Evolutionary conservation across 64 coral and sea anemone genomes (phyloP).

Genomic region (Stylophora pistillata): DNA sequence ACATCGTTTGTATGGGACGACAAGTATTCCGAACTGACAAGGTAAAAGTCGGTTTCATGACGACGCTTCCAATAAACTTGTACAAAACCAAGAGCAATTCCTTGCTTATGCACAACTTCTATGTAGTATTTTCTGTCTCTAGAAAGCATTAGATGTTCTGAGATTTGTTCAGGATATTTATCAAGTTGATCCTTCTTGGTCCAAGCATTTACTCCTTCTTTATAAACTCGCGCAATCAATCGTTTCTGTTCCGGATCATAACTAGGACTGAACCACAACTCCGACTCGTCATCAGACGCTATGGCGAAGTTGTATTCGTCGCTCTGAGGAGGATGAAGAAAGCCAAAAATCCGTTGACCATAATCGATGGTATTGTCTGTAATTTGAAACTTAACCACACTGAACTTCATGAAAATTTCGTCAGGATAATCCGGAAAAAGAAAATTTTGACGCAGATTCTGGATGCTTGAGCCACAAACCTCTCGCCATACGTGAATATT

Average conservation of each 20-base stretch:
- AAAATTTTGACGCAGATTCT: background rate
- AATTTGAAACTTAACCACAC: background rate
- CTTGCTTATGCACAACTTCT: constrained; percentile 43
- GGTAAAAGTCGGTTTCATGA: background rate
- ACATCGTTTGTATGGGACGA: background rate
- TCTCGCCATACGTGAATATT: background rate
- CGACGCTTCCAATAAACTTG: constrained; percentile 40
- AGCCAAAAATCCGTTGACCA: constrained; percentile 15
- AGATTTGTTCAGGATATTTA: constrained; percentile 48
- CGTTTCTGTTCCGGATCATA: constrained; percentile 28
- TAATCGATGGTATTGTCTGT: background rate
- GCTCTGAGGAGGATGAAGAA: constrained; percentile 22
- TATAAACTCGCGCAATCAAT: constrained; percentile 47
- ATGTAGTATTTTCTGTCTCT: constrained; percentile 57
- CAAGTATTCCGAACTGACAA: constrained; percentile 6
- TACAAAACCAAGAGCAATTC: background rate
- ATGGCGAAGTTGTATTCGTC: constrained; percentile 44
- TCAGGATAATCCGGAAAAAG: background rate
- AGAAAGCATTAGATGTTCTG: constrained; percentile 3
- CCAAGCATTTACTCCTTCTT: background rate
- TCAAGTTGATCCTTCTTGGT: constrained; percentile 11
- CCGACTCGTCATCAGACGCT: constrained; percentile 59
- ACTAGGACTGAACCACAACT: constrained; percentile 62
- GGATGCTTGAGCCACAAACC: background rate
- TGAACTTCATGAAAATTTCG: background rate